phyloP scores from a whole-genome alignment of 2,113 vertebrate species.

The Solea senegalensis region DNA sequence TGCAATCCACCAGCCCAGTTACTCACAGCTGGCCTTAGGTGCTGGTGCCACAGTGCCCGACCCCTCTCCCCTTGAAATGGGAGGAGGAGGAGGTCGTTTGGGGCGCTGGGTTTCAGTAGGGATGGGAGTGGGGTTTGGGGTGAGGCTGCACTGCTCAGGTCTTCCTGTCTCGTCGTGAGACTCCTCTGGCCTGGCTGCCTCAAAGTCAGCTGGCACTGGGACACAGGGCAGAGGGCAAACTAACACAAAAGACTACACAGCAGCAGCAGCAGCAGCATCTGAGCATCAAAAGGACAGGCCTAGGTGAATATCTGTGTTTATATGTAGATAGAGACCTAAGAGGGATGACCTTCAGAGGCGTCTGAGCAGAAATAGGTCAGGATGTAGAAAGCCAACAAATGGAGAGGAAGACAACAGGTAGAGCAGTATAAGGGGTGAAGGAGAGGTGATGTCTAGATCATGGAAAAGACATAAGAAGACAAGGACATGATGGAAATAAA shows the following conservation, averaged over 20 bases:
- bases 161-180: slow-evolving; percentile 71
- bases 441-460: slow-evolving; percentile 12
- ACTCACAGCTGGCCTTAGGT: slow-evolving; percentile 82
- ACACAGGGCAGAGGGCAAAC: slow-evolving; percentile 77
- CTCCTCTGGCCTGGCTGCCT: slow-evolving; percentile 74
- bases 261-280: slow-evolving; percentile 39
- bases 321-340: slow-evolving; percentile 10
- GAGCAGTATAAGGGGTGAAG: slow-evolving; percentile 1
- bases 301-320: slow-evolving; percentile 7
- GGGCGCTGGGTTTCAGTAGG: slow-evolving; percentile 66
- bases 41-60: slow-evolving; percentile 58
- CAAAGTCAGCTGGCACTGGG: slow-evolving; percentile 76
- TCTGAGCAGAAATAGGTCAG: slow-evolving; percentile 14
- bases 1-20: slow-evolving; percentile 76
- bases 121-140: slow-evolving; percentile 62
- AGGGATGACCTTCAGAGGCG: slow-evolving; percentile 17
- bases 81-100: slow-evolving; percentile 70
- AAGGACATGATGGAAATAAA: neutral
- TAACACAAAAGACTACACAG: slow-evolving; percentile 67
- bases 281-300: slow-evolving; percentile 48
- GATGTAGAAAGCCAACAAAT: slow-evolving; percentile 24
- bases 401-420: neutral
- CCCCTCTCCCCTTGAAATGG: slow-evolving; percentile 62
- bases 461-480: slow-evolving; percentile 1
- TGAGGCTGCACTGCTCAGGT: slow-evolving; percentile 64